Evolutionary conservation across 2,888 invertebrate genomes (phyloP).

Genomic region (Neria commutata): DNA sequence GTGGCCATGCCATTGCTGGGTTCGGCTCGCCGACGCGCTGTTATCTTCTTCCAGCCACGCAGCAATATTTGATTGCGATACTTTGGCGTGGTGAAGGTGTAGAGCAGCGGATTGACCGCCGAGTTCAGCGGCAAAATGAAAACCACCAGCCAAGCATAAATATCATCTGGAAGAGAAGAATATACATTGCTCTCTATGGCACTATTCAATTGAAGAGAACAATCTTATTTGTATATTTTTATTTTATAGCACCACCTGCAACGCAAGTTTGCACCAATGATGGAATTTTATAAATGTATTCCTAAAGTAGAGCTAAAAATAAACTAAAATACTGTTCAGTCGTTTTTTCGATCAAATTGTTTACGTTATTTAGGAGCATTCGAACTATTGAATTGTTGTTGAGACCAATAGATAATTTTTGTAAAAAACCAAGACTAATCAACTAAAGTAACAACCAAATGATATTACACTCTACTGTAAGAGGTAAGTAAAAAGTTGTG

Average conservation of each 20-base stretch:
- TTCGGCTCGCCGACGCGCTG: slow-evolving; percentile 55
- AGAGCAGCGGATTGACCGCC: slow-evolving; percentile 70
- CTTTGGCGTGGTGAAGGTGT: slow-evolving; percentile 72
- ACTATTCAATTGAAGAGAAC: background rate
- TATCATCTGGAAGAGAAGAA: slow-evolving; percentile 65
- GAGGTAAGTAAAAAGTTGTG: background rate
- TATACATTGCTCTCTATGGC: too few species aligned
- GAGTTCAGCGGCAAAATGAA: slow-evolving; percentile 72
- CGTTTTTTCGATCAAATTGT: too few species aligned
- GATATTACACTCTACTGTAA: background rate
- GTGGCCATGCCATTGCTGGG: slow-evolving; percentile 52
- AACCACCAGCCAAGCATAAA: slow-evolving; percentile 72
- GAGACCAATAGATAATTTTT: background rate
- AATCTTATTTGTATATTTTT: background rate
- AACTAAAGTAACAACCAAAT: background rate
- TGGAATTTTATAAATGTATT: too few species aligned
- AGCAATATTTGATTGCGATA: slow-evolving; percentile 65
- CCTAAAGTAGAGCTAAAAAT: too few species aligned
- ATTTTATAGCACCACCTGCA: too few species aligned
- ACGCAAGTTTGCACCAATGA: too few species aligned
- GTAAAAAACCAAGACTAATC: background rate
- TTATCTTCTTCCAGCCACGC: slow-evolving; percentile 60
- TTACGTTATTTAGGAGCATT: too few species aligned
- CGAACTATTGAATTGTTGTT: too few species aligned
- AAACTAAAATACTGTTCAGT: too few species aligned